A percentile compares a stretch with the other conserved stretches of the same genome.
Evolutionary conservation across 2,797 vertebrate genomes (phyloP).

Genomic region (Sebastes iracundus): DNA sequence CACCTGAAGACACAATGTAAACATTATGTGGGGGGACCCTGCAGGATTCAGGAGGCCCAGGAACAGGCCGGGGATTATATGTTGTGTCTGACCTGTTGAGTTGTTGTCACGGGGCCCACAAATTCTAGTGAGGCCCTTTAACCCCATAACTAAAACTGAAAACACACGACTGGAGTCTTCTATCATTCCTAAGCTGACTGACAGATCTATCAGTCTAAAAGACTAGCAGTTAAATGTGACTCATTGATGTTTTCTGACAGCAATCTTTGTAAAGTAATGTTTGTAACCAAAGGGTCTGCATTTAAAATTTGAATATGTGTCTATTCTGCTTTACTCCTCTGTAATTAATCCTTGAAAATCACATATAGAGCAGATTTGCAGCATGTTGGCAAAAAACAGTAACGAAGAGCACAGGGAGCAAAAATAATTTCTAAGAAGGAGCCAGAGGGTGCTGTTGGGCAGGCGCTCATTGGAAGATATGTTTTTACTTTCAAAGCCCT

Average conservation of each 20-base stretch:
- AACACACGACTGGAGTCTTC: neutral
- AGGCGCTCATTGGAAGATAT: neutral
- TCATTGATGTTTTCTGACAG: neutral
- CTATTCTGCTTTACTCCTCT: neutral
- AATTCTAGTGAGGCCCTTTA: neutral
- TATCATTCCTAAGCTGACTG: neutral
- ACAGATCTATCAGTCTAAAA: neutral
- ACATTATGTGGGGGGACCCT: neutral
- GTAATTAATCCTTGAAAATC: neutral
- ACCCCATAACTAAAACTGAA: neutral
- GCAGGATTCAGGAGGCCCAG: neutral
- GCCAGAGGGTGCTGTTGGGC: conserved; percentile 19
- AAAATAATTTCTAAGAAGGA: rapidly evolving
- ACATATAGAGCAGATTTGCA: neutral
- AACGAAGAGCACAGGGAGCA: neutral
- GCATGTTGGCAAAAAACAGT: neutral
- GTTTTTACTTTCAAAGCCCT: neutral
- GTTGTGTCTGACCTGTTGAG: conserved; percentile 13
- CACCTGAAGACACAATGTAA: neutral
- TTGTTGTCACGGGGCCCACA: conserved; percentile 9
- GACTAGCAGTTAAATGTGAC: neutral
- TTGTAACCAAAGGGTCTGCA: neutral
- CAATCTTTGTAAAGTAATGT: neutral
- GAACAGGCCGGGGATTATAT: conserved; percentile 13
- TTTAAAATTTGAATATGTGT: neutral